A percentile compares a stretch with the other conserved stretches of the same genome.
phyloP scores from a whole-genome alignment of 2,888 invertebrate species.

The Phengaris alcon region DNA sequence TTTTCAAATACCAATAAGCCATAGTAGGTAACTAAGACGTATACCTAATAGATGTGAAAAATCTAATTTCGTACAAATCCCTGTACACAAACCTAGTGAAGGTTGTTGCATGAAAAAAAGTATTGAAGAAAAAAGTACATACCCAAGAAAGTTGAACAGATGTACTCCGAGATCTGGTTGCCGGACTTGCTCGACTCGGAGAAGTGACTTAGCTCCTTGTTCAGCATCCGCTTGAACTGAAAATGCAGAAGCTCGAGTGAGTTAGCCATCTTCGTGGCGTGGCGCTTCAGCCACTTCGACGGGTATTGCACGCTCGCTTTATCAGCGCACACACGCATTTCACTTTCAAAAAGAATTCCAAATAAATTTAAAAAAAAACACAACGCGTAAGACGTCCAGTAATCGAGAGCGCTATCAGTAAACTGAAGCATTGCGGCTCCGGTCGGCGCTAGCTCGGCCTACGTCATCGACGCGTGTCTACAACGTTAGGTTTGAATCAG shows the following conservation, averaged over 20 bases:
- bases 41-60: background rate
- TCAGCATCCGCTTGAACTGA: conserved; percentile 99
- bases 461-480: conserved; percentile 44
- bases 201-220: conserved; percentile 99
- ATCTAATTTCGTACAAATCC: background rate
- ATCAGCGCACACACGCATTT: conserved; percentile 71
- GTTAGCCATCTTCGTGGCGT: conserved; percentile 63
- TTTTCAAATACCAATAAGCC: background rate
- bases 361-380: conserved; percentile 8
- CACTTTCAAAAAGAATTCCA: conserved; percentile 43
- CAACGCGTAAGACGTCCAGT: conserved; percentile 52
- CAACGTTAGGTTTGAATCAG: conserved; percentile 34
- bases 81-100: no score
- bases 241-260: conserved; percentile 72
- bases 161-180: conserved; percentile 99
- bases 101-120: no score
- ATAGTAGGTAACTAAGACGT: background rate
- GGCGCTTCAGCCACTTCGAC: conserved; percentile 63
- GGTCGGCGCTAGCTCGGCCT: conserved; percentile 42
- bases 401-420: conserved; percentile 60
- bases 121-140: conserved; percentile 68
- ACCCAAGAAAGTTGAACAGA: conserved; percentile 99
- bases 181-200: conserved; percentile 99
- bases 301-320: conserved; percentile 64
- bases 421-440: conserved; percentile 52